phyloP scores from a whole-genome alignment of 2,113 vertebrate genomes.

The Amblyopsis rosae region DNA sequence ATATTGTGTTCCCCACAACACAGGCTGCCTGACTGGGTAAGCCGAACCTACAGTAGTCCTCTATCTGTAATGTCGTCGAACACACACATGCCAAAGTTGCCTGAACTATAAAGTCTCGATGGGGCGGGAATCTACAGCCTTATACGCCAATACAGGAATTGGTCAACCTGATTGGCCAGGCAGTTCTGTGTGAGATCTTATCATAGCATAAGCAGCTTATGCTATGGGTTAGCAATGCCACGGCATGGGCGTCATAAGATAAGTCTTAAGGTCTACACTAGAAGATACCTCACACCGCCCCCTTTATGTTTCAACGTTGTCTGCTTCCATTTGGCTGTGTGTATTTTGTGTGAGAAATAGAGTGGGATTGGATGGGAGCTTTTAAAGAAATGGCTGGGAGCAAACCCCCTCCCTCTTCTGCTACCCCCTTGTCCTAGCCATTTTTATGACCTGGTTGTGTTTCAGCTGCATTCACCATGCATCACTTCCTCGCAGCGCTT shows the following conservation, averaged over 20 bases:
- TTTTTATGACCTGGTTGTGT: conserved; percentile 68
- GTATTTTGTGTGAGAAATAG: neutral
- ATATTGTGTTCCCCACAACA: neutral
- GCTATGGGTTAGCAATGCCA: too few species aligned
- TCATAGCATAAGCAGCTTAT: too few species aligned
- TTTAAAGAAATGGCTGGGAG: conserved; percentile 68
- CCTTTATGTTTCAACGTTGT: conserved; percentile 1
- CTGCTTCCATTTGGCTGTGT: conserved; percentile 6
- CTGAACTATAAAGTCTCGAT: too few species aligned
- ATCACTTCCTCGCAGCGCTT: conserved; percentile 69
- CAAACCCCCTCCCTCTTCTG: conserved; percentile 52
- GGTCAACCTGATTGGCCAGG: too few species aligned
- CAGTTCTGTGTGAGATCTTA: too few species aligned
- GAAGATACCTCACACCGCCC: neutral
- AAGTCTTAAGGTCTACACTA: neutral
- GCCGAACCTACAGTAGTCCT: too few species aligned
- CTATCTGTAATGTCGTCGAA: too few species aligned
- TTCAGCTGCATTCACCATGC: conserved; percentile 69
- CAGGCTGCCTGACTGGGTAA: too few species aligned
- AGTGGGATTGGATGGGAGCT: conserved; percentile 44
- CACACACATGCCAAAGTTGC: too few species aligned
- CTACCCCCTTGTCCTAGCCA: conserved; percentile 51
- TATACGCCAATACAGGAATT: too few species aligned
- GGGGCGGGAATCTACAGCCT: too few species aligned
- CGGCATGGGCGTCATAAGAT: neutral